Percentiles rank a stretch among this genome's conserved stretches.
Conservation (phyloP, 1,140 invertebrate species). For the Thaumatotibia leucotreta region DNA sequence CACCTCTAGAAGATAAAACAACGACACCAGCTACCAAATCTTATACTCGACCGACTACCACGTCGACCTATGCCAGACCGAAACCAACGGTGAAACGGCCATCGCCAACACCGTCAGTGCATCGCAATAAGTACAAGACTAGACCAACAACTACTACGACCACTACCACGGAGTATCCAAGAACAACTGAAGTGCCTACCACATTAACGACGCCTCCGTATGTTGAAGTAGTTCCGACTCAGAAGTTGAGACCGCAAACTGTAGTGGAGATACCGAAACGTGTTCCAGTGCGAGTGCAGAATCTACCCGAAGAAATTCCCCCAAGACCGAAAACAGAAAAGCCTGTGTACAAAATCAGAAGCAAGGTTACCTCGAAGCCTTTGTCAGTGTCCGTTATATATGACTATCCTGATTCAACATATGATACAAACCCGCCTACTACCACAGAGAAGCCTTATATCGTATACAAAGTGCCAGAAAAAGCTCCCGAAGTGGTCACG, state of each 20-base stretch:
- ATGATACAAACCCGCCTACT: slow-evolving; percentile 57
- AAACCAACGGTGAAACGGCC: slow-evolving; percentile 49
- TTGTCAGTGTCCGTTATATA: slow-evolving; percentile 66
- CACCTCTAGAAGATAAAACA: slow-evolving; percentile 77
- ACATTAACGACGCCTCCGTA: slow-evolving; percentile 54
- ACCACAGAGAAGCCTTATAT: slow-evolving; percentile 71
- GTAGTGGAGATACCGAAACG: slow-evolving; percentile 44
- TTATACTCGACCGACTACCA: slow-evolving; percentile 51
- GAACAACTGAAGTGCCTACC: slow-evolving; percentile 62
- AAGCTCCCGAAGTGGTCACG: slow-evolving; percentile 39
- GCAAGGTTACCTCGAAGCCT: slow-evolving; percentile 71
- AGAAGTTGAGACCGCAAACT: slow-evolving; percentile 53
- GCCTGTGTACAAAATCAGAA: slow-evolving; percentile 60
- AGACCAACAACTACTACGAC: slow-evolving; percentile 59
- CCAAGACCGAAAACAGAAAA: slow-evolving; percentile 63
- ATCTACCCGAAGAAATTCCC: slow-evolving; percentile 51
- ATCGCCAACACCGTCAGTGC: slow-evolving; percentile 24
- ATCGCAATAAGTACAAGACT: slow-evolving; percentile 68
- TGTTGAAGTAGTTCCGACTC: slow-evolving; percentile 49
- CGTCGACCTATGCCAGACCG: slow-evolving; percentile 42
- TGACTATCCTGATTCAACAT: slow-evolving; percentile 59
- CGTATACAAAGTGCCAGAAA: slow-evolving; percentile 69
- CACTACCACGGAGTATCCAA: slow-evolving; percentile 48
- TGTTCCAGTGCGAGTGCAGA: slow-evolving; percentile 53
- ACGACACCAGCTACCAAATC: slow-evolving; percentile 59